A percentile compares a stretch with the other conserved stretches of the same genome.
Evolutionary conservation across 2,113 vertebrate species (phyloP).

Genomic region (Oncorhynchus keta): DNA sequence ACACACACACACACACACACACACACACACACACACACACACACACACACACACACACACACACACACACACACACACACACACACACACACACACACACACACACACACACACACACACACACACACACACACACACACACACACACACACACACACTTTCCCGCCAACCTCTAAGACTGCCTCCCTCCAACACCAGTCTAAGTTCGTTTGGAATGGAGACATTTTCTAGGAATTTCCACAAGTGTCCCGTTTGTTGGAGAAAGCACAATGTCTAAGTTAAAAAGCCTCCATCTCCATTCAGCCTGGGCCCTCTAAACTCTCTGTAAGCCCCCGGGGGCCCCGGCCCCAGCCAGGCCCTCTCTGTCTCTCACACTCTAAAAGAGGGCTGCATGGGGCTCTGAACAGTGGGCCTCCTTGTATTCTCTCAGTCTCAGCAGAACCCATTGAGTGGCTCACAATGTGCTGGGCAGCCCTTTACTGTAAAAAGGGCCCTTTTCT

Average conservation of each 20-base stretch:
- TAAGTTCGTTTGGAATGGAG: conserved; percentile 60
- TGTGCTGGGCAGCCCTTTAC: conserved; percentile 67
- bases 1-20: background rate
- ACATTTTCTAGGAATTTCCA: conserved; percentile 69
- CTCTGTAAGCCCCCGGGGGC: conserved; percentile 56
- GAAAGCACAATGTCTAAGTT: conserved; percentile 62
- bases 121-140: conserved; percentile 8
- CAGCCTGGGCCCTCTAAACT: conserved; percentile 65
- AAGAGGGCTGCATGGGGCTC: conserved; percentile 53
- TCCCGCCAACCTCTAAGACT: background rate
- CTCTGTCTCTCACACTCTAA: conserved; percentile 31
- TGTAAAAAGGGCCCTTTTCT: conserved; percentile 73
- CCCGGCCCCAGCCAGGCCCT: conserved; percentile 53
- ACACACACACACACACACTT: conserved; percentile 17
- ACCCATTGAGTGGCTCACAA: conserved; percentile 70
- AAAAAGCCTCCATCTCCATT: conserved; percentile 64
- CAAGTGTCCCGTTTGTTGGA: conserved; percentile 43
- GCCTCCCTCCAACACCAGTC: conserved; percentile 19
- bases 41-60: conserved; percentile 21
- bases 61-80: conserved; percentile 19
- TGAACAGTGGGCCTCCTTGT: conserved; percentile 74
- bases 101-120: background rate
- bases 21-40: conserved; percentile 19
- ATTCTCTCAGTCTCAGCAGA: conserved; percentile 58
- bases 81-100: conserved; percentile 16